Base-by-base conservation (phyloP, 2,888 invertebrate species). In the Sinohyriopsis cumingii region DNA sequence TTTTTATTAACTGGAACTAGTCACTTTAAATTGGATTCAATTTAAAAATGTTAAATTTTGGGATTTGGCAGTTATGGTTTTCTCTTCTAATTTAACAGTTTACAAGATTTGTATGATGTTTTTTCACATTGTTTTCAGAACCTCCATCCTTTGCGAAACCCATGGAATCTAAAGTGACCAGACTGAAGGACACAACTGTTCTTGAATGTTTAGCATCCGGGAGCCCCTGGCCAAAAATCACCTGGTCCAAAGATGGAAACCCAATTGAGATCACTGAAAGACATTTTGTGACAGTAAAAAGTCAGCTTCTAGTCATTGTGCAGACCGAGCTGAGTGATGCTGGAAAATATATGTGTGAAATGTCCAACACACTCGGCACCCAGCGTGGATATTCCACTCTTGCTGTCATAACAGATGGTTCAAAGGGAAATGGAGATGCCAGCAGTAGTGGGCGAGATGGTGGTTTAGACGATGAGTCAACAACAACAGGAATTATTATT, bases 261-360 rank as follows among this genome's bases (percentile, higher is more conserved):
- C 92, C 93, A 0, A 91, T 96, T 65, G 91, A 93, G 24, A 72
- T 75, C 19, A 94, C 95, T 5, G 95, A 95, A 77, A 92, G 97
- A 1, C 95, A 96, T 90, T 96, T 94, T 88, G 94, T 96, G 83
- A 95, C 96, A 5, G 95, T 94, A 55, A 95, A 95, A 88, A 94
- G 95, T 89, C 96, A 97, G 88, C 91, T 97, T 68, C 91, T 98
- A 67, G 94, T 98, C 63, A 96, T 98, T 80, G 94, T 96, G 59
- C 94, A 95, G 85, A 94, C 95, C 0, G 93, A 94, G 76, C 89
- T 93, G 5, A 92, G 92, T 77, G 97, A 98, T 91, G 94, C 94
- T 54, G 98, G 97, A 0, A 92, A 92, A 72, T 98, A 97, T 91
- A 95, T 95, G 83, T 98, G 98, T 91, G 94, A 95, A 89, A 94